These are phyloP conservation scores for Cygnus atratus DNA, from an alignment of 2,113 vertebrate genomes.

Conservation along the genomic window DNA sequence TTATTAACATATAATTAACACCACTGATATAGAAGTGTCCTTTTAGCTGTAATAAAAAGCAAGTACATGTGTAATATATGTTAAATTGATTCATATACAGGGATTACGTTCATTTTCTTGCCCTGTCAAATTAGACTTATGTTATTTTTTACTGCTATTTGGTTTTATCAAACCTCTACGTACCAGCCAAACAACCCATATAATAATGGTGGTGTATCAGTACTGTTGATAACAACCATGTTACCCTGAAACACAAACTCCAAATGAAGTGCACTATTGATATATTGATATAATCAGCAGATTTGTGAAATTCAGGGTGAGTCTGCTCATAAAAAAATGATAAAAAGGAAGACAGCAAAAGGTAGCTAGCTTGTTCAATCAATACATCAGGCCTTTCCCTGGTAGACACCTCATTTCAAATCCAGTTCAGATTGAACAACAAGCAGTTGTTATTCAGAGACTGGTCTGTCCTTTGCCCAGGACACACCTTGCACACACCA, in stretches of 20 bases:
- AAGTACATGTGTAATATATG: not conserved
- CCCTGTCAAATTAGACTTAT: not conserved
- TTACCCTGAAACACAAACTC: not conserved
- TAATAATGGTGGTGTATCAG: accelerated
- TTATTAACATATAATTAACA: not conserved
- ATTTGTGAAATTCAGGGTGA: not conserved
- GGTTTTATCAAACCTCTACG: not conserved
- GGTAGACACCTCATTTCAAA: accelerated
- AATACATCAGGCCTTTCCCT: not conserved
- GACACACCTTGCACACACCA: accelerated
- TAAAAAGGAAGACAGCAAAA: too few species aligned
- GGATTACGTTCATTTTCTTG: not conserved
- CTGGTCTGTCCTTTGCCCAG: accelerated
- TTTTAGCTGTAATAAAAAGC: not conserved
- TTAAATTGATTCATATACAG: not conserved
- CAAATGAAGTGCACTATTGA: not conserved
- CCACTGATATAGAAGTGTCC: not conserved
- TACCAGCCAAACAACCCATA: too few species aligned
- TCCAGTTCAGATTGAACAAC: accelerated
- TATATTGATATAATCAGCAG: not conserved
- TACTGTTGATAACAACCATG: not conserved
- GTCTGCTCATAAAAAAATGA: not conserved
- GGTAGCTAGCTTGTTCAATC: not conserved
- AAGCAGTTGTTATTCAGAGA: not conserved
- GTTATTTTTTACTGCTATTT: not conserved